Percentiles rank a stretch among this genome's conserved stretches.
These are phyloP conservation scores for Garra rufa DNA, from an alignment of 2,113 vertebrate species.

Conservation along the genomic window DNA sequence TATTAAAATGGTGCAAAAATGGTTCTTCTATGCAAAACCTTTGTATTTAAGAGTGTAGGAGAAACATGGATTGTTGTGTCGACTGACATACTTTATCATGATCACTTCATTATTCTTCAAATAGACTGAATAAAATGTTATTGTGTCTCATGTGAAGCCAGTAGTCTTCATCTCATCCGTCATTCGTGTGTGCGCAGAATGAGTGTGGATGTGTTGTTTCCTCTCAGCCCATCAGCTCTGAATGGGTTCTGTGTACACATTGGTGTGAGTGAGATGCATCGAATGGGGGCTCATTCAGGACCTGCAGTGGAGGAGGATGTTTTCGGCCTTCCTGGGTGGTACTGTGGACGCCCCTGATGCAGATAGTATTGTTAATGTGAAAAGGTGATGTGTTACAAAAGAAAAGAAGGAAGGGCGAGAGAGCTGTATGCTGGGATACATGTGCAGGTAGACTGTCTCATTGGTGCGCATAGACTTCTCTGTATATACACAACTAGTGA, in stretches of 20 bases:
- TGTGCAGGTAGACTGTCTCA: constrained; percentile 30
- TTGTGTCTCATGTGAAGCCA: background rate
- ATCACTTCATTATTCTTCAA: constrained; percentile 14
- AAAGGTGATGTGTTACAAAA: constrained; percentile 52
- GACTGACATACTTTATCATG: background rate
- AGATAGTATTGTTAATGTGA: constrained; percentile 54
- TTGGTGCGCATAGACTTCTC: background rate
- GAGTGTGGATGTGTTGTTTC: constrained; percentile 43
- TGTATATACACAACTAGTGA: background rate
- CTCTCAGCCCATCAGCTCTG: constrained; percentile 31
- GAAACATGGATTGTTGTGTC: background rate
- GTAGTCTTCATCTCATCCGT: constrained; percentile 4
- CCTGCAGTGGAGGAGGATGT: constrained; percentile 50
- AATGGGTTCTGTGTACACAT: constrained; percentile 53
- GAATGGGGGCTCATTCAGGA: constrained; percentile 63
- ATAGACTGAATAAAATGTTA: background rate
- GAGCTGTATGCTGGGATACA: constrained; percentile 46
- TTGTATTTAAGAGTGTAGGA: background rate
- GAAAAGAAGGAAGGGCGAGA: constrained; percentile 43
- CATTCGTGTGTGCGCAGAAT: constrained; percentile 14
- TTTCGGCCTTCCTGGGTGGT: constrained; percentile 59
- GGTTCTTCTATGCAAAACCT: background rate
- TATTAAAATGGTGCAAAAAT: background rate
- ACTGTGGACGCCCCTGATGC: constrained; percentile 38
- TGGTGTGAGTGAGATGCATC: constrained; percentile 49